phyloP scores from a whole-genome alignment of 64 coral and sea anemone genomes.

The Montipora capricornis region DNA sequence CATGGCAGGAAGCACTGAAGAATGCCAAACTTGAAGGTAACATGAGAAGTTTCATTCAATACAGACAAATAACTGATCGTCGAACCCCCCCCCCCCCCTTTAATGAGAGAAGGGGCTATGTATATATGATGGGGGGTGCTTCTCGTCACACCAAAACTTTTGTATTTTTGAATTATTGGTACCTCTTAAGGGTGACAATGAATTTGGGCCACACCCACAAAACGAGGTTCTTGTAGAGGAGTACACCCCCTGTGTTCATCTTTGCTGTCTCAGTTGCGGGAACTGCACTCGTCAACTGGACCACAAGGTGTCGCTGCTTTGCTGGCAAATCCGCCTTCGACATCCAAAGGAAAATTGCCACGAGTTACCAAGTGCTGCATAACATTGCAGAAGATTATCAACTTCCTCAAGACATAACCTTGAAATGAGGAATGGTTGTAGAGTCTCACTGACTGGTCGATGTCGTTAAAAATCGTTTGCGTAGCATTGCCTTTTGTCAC shows the following conservation, averaged over 20 bases:
- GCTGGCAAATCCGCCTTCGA: background rate
- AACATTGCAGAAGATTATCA: background rate
- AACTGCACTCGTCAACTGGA: background rate
- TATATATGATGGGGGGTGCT: no score
- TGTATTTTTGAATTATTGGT: no score
- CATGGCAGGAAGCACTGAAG: slow-evolving; percentile 26
- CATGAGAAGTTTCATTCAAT: background rate
- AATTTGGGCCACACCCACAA: no score
- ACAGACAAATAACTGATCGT: no score
- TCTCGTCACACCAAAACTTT: no score
- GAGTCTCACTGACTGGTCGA: background rate
- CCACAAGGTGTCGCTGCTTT: background rate
- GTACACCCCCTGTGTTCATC: no score
- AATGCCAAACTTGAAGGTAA: slow-evolving; percentile 40
- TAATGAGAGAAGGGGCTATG: background rate
- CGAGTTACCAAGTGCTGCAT: background rate
- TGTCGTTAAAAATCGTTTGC: background rate
- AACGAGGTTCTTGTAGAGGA: no score
- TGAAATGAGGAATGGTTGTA: background rate
- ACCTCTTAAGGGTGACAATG: no score
- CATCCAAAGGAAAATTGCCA: background rate
- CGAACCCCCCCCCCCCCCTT: no score
- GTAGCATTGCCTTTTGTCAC: background rate
- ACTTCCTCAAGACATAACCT: background rate
- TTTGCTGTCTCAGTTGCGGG: background rate